phyloP scores from a whole-genome alignment of 2,888 invertebrate genomes.

The Brachypterus glaber region DNA sequence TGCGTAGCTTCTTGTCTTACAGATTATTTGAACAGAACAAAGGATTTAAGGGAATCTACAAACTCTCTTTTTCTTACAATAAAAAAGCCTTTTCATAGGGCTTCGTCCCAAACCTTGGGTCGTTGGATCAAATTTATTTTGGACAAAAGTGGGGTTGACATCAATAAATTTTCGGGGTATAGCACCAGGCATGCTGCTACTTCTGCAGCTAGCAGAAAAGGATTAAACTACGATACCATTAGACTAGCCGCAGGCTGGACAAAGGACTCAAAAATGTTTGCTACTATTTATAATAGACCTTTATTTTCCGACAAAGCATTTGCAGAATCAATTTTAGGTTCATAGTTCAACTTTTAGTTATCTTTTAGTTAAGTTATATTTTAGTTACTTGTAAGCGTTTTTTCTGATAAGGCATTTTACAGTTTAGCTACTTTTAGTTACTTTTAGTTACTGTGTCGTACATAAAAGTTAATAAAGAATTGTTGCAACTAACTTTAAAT shows the following conservation, averaged over 20 bases:
- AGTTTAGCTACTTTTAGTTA: too few species aligned
- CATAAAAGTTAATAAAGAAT: too few species aligned
- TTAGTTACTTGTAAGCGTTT: too few species aligned
- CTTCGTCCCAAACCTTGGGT: background rate
- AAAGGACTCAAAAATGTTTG: constrained; percentile 16
- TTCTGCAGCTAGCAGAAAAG: constrained; percentile 17
- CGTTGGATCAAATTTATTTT: constrained; percentile 4
- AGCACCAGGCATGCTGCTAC: constrained; percentile 20
- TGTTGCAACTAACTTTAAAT: too few species aligned
- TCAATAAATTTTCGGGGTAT: constrained; percentile 9
- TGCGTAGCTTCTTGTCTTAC: constrained; percentile 10
- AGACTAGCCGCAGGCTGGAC: constrained; percentile 20
- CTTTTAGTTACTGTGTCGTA: too few species aligned
- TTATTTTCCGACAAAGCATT: constrained; percentile 1
- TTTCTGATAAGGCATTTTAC: too few species aligned
- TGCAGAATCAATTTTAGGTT: constrained; percentile 6
- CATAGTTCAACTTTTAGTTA: too few species aligned
- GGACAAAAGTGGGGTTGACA: constrained; percentile 5
- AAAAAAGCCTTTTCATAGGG: background rate
- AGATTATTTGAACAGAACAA: constrained; percentile 8
- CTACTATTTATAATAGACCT: constrained; percentile 12
- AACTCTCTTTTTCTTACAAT: too few species aligned
- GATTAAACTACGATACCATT: constrained; percentile 15
- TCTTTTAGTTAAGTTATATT: too few species aligned
- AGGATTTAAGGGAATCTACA: too few species aligned